These are phyloP conservation scores for Chloroclysta siterata DNA, from an alignment of 2,888 invertebrate genomes.

Conservation along the genomic window DNA sequence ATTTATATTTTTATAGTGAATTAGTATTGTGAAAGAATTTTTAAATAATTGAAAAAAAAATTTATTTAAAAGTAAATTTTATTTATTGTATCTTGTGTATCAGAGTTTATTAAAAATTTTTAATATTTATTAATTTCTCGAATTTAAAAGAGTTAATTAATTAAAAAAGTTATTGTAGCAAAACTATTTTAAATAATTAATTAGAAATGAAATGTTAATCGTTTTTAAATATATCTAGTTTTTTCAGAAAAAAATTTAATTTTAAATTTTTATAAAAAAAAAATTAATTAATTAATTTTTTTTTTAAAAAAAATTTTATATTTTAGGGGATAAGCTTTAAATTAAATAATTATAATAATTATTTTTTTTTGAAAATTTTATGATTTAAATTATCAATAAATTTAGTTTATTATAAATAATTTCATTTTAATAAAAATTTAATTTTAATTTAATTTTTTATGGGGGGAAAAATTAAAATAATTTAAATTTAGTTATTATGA, in stretches of 20 bases:
- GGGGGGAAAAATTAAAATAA: slow-evolving; percentile 73
- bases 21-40: slow-evolving; percentile 85
- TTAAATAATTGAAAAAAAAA: slow-evolving; percentile 79
- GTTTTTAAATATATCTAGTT: slow-evolving; percentile 88
- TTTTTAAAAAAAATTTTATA: slow-evolving; percentile 67
- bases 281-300: slow-evolving; percentile 53
- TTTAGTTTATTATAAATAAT: slow-evolving; percentile 80
- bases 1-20: slow-evolving; percentile 81
- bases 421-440: slow-evolving; percentile 60
- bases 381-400: slow-evolving; percentile 85
- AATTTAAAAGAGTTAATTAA: slow-evolving; percentile 87
- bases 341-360: slow-evolving; percentile 81
- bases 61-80: slow-evolving; percentile 81
- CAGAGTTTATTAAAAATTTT: slow-evolving; percentile 86
- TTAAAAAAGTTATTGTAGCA: slow-evolving; percentile 84
- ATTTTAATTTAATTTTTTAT: slow-evolving; percentile 73
- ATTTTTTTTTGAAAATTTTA: slow-evolving; percentile 72
- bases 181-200: slow-evolving; percentile 86
- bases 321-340: slow-evolving; percentile 86
- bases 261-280: slow-evolving; percentile 74
- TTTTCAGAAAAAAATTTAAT: slow-evolving; percentile 77
- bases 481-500: slow-evolving; percentile 79
- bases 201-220: slow-evolving; percentile 88
- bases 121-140: slow-evolving; percentile 77
- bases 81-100: slow-evolving; percentile 89